Base-by-base conservation (phyloP, 2,113 vertebrate species). In the Stigmatopora nigra region DNA sequence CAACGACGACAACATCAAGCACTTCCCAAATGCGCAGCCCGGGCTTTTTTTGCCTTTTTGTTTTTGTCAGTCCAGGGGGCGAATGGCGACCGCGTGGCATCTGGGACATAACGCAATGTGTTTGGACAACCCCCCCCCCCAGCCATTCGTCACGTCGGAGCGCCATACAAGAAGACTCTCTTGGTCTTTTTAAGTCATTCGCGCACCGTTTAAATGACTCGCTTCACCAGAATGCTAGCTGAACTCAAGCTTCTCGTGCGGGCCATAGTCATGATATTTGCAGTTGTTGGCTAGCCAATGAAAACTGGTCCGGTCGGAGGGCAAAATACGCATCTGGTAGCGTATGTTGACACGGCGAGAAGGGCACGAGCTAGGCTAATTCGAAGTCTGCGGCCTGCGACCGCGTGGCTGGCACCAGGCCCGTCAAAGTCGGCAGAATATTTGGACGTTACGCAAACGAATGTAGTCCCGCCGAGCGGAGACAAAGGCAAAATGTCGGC, bases 401-500 rank as follows among this genome's bases (percentile, higher is more conserved):
- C 38, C 1, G 20, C 20, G 19, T 52, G 22, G 20, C 12, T 52
- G 22, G 20, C 12, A 53, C 13, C 2, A 22, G 19, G 5, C 12
- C 10, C 5, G 10, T 53, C 19, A 53, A 53, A 11, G 3, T 53
- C 5, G 5, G 19, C 51, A 22, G 19, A 22, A 53, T 53, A 11
- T 25, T 41, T 8, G 71, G 19, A 56, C 2, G 5, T 31, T 31
- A 9, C 15, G 25, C 15, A 56, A 56, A 31, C 25, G 25, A n/a
- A n/a, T 58, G 47, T 41, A 65, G 17, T 68, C 13, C 52, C 20
- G 16, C 46, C 31, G 9, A 61, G 72, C 71, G 63, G 77, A 56
- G 11, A 15, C 7, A 20, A 55, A 55, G 11, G 72, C 82, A 84
- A 77, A 83, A 60, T 35, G 25, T 67, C 77, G 73, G 67, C 72